Conservation (phyloP, 2,797 vertebrate species). For the Dipus sagitta region DNA sequence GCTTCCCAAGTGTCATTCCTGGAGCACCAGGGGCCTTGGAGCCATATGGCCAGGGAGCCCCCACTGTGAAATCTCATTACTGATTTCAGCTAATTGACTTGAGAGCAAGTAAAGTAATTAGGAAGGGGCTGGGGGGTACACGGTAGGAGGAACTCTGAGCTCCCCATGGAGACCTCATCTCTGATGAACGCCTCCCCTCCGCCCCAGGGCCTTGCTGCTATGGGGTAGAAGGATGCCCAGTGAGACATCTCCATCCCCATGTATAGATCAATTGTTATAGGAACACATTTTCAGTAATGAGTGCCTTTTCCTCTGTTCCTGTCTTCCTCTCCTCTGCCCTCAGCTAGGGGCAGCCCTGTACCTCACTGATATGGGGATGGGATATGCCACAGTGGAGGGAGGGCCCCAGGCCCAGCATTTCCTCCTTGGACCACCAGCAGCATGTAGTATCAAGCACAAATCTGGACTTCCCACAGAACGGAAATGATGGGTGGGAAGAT, state of each 20-base stretch:
- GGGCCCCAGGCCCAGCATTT: not conserved
- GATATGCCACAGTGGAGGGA: fast-evolving
- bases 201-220: fast-evolving
- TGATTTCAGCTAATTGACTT: conserved; percentile 70
- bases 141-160: not conserved
- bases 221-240: fast-evolving
- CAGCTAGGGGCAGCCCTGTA: not conserved
- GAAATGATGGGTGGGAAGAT: not conserved
- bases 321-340: too few relatives aligned
- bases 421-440: not conserved
- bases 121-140: conserved; percentile 33
- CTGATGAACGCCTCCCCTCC: not conserved
- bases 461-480: not conserved
- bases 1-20: conserved; percentile 28
- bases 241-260: not conserved
- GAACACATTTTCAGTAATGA: not conserved
- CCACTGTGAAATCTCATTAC: conserved; percentile 64
- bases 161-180: conserved; percentile 7
- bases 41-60: conserved; percentile 74
- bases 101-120: conserved; percentile 76
- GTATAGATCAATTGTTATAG: fast-evolving
- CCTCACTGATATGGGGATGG: not conserved
- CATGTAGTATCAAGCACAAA: not conserved
- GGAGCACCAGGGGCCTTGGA: conserved; percentile 59
- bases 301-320: not conserved